Percentiles rank a stretch among this genome's conserved stretches.
phyloP scores from a whole-genome alignment of 1,140 invertebrate species.

The Chrysopa pallens region DNA sequence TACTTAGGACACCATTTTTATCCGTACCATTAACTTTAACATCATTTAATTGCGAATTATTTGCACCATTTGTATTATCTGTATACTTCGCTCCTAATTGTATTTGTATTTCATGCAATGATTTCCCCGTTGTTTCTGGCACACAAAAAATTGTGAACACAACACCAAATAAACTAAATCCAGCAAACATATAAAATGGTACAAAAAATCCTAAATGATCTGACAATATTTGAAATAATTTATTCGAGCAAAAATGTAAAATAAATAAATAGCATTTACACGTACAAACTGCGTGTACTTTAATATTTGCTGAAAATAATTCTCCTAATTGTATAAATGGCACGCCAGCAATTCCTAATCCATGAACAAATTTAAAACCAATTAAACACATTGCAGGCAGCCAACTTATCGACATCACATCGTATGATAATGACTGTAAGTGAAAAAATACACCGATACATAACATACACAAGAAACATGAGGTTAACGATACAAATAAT shows the following conservation, averaged over 20 bases:
- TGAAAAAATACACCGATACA: constrained; percentile 13
- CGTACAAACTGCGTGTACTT: constrained; percentile 12
- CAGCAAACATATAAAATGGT: constrained; percentile 44
- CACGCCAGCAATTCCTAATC: constrained; percentile 20
- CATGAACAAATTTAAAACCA: constrained; percentile 6
- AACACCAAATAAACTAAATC: constrained; percentile 30
- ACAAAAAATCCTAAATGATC: constrained; percentile 21
- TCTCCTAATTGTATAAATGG: constrained; percentile 47
- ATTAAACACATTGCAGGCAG: constrained; percentile 8
- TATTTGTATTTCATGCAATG: constrained; percentile 41
- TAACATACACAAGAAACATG: constrained; percentile 7
- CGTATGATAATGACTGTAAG: constrained; percentile 7
- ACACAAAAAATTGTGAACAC: constrained; percentile 39
- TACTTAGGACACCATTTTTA: no score
- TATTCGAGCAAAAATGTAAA: constrained; percentile 42
- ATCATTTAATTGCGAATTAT: no score
- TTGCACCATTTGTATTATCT: no score
- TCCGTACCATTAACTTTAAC: no score
- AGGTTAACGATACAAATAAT: constrained; percentile 16
- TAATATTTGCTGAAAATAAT: constrained; percentile 35
- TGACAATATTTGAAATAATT: constrained; percentile 29
- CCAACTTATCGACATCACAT: constrained; percentile 3
- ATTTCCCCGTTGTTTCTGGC: constrained; percentile 55
- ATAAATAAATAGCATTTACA: background rate
- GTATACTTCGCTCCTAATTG: no score